phyloP scores from a whole-genome alignment of 2,888 invertebrate species.

The Panzeria rudis region DNA sequence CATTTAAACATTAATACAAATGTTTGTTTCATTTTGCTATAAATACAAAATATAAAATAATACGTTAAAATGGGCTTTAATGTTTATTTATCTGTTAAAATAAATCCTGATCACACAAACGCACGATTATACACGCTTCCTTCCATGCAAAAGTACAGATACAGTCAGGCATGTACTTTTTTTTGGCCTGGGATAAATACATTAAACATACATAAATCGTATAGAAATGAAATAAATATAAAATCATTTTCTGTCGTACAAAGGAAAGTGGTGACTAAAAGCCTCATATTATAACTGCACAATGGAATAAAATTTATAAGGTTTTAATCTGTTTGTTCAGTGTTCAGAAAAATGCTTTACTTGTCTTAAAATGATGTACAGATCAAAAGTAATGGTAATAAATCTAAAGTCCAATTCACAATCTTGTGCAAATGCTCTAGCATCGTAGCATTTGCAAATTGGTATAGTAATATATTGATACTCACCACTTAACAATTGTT shows the following conservation, averaged over 20 bases:
- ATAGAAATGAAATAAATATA: conserved; percentile 30
- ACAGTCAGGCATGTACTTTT: neutral
- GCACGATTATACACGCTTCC: neutral
- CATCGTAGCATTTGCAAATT: no score
- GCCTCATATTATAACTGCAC: conserved; percentile 30
- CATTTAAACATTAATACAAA: conserved; percentile 40
- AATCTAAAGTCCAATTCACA: no score
- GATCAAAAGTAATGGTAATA: no score
- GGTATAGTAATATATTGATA: no score
- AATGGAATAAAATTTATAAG: no score
- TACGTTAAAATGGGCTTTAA: conserved; percentile 64
- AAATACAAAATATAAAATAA: conserved; percentile 55
- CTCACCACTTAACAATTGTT: no score
- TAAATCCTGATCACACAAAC: conserved; percentile 50
- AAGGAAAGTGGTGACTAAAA: conserved; percentile 29
- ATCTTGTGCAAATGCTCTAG: no score
- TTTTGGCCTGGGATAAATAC: conserved; percentile 14
- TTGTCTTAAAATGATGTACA: no score
- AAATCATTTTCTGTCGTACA: conserved; percentile 3
- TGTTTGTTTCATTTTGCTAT: neutral
- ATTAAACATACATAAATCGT: conserved; percentile 21
- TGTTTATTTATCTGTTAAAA: conserved; percentile 69
- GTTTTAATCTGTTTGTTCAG: no score
- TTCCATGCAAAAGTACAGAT: neutral
- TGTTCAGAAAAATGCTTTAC: no score